A percentile compares a stretch with the other conserved stretches of the same genome.
phyloP scores from a whole-genome alignment of 1,140 invertebrate genomes.

The Phocides pigmalion region DNA sequence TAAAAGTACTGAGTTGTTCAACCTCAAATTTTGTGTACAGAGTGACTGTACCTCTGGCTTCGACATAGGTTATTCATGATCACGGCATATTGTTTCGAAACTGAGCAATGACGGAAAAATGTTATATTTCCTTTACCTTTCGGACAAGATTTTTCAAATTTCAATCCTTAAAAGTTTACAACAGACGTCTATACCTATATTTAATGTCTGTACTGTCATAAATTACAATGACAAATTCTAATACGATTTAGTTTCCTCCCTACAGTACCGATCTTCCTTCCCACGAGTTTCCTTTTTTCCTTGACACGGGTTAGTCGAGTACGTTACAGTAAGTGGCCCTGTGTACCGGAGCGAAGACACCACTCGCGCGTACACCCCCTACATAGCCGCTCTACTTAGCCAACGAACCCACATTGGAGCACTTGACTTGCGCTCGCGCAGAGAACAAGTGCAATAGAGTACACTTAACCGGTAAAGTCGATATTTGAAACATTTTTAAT shows the following conservation, averaged over 20 bases:
- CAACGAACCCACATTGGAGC: conserved; percentile 14
- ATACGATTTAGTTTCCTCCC: background rate
- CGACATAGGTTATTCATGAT: too few species aligned
- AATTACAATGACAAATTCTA: background rate
- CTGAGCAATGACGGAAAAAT: too few species aligned
- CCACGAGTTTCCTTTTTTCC: conserved; percentile 26
- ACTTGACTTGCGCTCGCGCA: conserved; percentile 13
- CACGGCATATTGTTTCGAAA: too few species aligned
- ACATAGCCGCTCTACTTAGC: conserved; percentile 18
- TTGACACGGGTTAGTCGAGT: background rate
- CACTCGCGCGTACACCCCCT: conserved; percentile 3
- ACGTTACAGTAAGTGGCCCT: conserved; percentile 20
- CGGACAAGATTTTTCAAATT: too few species aligned
- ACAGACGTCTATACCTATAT: too few species aligned
- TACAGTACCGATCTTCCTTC: background rate
- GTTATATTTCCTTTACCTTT: too few species aligned
- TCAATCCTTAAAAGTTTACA: too few species aligned
- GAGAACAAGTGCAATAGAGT: conserved; percentile 5
- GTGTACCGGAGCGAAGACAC: conserved; percentile 25
- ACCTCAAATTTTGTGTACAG: too few species aligned
- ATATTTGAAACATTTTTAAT: background rate
- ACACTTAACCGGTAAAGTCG: conserved; percentile 17
- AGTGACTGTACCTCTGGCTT: too few species aligned
- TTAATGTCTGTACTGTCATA: too few species aligned
- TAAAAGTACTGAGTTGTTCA: too few species aligned